A percentile compares a stretch with the other conserved stretches of the same genome.
These are phyloP conservation scores for Pachyrhynchus sulphureomaculatus DNA, from an alignment of 1,140 invertebrate genomes.

Conservation along the genomic window DNA sequence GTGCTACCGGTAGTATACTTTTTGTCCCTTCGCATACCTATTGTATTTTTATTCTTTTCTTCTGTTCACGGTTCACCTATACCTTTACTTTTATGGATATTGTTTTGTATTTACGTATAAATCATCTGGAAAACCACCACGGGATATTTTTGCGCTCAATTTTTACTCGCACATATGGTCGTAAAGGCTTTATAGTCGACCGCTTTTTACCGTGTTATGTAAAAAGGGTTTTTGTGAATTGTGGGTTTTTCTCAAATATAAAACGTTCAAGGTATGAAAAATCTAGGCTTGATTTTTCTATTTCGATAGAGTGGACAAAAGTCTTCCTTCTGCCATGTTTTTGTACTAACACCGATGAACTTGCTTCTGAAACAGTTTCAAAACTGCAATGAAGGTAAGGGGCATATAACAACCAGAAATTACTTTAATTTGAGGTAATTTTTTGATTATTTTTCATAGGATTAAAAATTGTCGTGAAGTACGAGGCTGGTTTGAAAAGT, in stretches of 20 bases:
- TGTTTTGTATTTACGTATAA: slow-evolving; percentile 42
- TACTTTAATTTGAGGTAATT: too few relatives aligned
- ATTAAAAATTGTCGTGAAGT: too few relatives aligned
- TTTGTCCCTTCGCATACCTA: slow-evolving; percentile 27
- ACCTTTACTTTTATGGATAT: slow-evolving; percentile 42
- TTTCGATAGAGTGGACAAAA: too few relatives aligned
- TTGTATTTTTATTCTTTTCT: slow-evolving; percentile 40
- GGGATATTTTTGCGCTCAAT: slow-evolving; percentile 27
- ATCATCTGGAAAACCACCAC: slow-evolving; percentile 37
- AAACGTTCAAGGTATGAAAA: not conserved
- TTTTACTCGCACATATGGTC: slow-evolving; percentile 25
- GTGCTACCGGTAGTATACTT: slow-evolving; percentile 15
- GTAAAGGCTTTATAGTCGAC: slow-evolving; percentile 23
- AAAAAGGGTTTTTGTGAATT: slow-evolving; percentile 1
- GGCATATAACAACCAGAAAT: too few relatives aligned
- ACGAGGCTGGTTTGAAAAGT: too few relatives aligned
- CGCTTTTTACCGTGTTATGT: slow-evolving; percentile 3
- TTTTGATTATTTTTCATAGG: too few relatives aligned
- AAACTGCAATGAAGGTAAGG: too few relatives aligned
- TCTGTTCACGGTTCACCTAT: slow-evolving; percentile 39
- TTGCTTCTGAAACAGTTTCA: too few relatives aligned
- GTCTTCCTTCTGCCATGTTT: too few relatives aligned
- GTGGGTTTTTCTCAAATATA: not conserved
- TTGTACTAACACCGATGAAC: too few relatives aligned
- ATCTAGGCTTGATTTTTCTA: too few relatives aligned